Conservation (phyloP, 2,113 vertebrate genomes). For the Cheirogaleus medius region DNA sequence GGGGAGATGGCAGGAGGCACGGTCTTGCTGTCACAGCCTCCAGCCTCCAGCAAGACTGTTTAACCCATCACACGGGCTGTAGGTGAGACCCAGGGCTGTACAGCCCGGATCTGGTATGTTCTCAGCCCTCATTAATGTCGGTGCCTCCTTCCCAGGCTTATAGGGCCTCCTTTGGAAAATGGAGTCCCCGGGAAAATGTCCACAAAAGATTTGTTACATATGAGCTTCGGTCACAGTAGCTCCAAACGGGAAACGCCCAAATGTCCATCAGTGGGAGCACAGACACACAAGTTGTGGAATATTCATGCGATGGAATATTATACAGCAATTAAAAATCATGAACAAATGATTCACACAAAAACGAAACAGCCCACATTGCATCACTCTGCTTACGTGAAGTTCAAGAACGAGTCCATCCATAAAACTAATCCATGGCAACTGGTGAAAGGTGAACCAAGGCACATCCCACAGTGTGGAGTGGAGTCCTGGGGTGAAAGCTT, state of each 20-base stretch:
- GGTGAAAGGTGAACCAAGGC: not conserved
- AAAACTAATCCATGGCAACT: not conserved
- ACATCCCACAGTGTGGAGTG: not conserved
- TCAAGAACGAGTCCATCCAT: not conserved
- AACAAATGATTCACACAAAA: not conserved
- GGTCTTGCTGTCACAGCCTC: not conserved
- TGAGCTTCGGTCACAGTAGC: not conserved
- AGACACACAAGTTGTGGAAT: too few relatives aligned
- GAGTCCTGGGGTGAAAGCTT: not conserved
- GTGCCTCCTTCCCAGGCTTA: not conserved
- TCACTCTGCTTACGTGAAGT: not conserved
- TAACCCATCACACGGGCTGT: not conserved
- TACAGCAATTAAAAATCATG: not conserved
- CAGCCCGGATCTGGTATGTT: not conserved
- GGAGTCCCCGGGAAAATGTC: not conserved
- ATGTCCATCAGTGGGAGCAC: not conserved
- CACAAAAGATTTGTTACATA: not conserved
- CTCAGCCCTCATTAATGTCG: not conserved
- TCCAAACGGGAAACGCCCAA: not conserved
- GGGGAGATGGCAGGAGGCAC: not conserved
- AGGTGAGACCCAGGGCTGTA: not conserved
- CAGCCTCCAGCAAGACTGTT: not conserved
- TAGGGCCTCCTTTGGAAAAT: not conserved
- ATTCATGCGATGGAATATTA: not conserved
- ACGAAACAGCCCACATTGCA: not conserved